Evolutionary conservation across 2,888 invertebrate species (phyloP), one percentile per base, ranked within the genome.

Genomic region (Sceliomorpha sp.): DNA sequence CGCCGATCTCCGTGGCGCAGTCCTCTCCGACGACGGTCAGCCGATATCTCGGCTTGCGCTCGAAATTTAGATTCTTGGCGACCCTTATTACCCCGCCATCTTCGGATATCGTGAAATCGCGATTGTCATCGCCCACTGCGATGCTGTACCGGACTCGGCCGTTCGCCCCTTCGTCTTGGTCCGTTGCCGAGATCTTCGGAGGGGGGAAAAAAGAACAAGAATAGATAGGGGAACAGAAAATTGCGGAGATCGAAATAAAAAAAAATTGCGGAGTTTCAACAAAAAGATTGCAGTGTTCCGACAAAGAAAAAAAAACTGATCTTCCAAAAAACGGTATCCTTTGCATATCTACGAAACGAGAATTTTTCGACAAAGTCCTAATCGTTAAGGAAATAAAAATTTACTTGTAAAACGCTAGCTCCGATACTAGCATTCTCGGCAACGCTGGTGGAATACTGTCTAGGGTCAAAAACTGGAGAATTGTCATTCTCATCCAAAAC

Each of bases 401-500:
- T 88, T 88, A 94, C 95, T 91, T 96, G 95, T 31, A 97, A 88
- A 0, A 98, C 95, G 86, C 95, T 96, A 32, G 95, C 95, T 3
- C 98, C 98, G 75, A 97, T 95, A 74, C 95, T 95, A n/a, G 96
- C 95, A 88, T 98, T 96, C 89, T 98, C 98, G 0, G 96, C 95
- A 20, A 97, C 94, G 1, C 94, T 94, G 0, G 97, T 95, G 68
- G 95, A 95, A 85, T 97, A 97, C 84, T 96, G 96, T 81, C 94
- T 94, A 0, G 95, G 95, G 85, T 96, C 95, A 86, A 97, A 97
- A 1, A 95, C 92, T 0, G 97, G 97, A 69, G 94, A 94, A 83
- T 96, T 96, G 85, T 97, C 97, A 88, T 97, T 97, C 88, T 96
- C 96, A 86, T 97, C 97, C 44, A 95, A 89, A 67, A 97, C 92